These are phyloP conservation scores for Cotesia chilonis DNA, from an alignment of 1,140 invertebrate genomes.

Conservation along the genomic window DNA sequence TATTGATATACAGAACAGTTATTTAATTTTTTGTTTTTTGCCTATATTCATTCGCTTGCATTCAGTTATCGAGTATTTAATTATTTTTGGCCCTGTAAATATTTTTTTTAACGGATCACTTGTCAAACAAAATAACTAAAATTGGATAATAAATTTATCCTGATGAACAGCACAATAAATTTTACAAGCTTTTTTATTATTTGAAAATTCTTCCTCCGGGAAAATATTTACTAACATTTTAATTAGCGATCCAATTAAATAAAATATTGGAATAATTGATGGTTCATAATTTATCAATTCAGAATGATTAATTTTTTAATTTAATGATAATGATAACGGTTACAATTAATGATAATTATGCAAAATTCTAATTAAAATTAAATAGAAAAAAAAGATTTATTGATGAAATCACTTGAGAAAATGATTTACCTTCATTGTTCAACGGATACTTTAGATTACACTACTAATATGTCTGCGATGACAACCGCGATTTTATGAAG, in stretches of 20 bases:
- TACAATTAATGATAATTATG: background rate
- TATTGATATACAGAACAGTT: too few relatives aligned
- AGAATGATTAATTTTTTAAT: background rate
- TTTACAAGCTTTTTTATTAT: too few relatives aligned
- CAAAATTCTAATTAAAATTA: background rate
- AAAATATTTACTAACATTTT: too few relatives aligned
- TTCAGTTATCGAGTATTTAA: background rate
- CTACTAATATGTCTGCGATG: background rate
- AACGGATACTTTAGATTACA: constrained; percentile 12
- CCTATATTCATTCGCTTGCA: background rate
- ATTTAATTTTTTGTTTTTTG: background rate
- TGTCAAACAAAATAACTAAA: too few relatives aligned
- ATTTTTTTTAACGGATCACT: too few relatives aligned
- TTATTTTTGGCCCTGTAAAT: too few relatives aligned
- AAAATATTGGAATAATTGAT: too few relatives aligned
- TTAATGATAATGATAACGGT: background rate
- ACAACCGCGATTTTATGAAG: background rate
- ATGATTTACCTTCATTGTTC: constrained; percentile 25
- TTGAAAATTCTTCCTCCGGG: too few relatives aligned
- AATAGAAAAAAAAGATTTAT: background rate
- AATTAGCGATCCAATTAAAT: too few relatives aligned
- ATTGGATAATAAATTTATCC: too few relatives aligned
- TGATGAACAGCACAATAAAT: too few relatives aligned
- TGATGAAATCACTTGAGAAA: background rate
- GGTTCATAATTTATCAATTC: too few relatives aligned